Percentiles rank a stretch among this genome's conserved stretches.
Evolutionary conservation across 92 coral and sea anemone genomes (phyloP).

Genomic region (Porites rus): DNA sequence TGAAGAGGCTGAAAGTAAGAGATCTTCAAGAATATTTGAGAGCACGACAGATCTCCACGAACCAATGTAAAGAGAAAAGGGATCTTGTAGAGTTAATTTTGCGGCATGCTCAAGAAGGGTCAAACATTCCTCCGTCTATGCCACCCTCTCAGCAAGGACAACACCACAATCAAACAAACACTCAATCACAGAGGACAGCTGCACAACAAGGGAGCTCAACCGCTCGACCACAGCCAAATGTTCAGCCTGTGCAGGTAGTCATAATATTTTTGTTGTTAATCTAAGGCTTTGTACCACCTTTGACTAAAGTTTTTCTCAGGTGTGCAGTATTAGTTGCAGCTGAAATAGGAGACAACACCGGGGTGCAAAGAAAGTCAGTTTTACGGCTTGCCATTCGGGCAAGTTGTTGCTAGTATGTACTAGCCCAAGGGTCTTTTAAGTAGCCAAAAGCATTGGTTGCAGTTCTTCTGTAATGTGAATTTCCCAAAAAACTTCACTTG

Average conservation of each 20-base stretch:
- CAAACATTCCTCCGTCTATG: conserved; percentile 32
- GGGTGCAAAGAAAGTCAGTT: no score
- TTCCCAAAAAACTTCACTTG: no score
- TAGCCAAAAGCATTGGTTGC: no score
- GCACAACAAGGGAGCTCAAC: conserved; percentile 20
- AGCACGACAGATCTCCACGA: conserved; percentile 67
- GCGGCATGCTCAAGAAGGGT: conserved; percentile 63
- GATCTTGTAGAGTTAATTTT: conserved; percentile 89
- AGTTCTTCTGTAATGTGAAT: no score
- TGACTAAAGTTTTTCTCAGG: no score
- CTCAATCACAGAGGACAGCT: conserved; percentile 6
- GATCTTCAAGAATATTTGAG: conserved; percentile 87
- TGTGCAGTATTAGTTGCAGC: no score
- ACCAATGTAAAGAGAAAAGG: conserved; percentile 87
- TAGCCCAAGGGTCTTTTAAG: no score
- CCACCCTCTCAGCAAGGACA: conserved; percentile 26
- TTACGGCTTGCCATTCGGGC: no score
- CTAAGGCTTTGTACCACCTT: no score
- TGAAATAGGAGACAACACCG: no score
- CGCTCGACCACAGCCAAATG: conserved; percentile 1
- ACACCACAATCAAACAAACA: conserved; percentile 29
- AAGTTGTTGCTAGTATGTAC: no score
- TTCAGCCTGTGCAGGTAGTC: conserved; percentile 38
- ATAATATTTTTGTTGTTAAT: background rate
- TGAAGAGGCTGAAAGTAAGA: conserved; percentile 76